Base-by-base conservation (phyloP, 2,888 invertebrate species). In the Orchesella flavescens region DNA sequence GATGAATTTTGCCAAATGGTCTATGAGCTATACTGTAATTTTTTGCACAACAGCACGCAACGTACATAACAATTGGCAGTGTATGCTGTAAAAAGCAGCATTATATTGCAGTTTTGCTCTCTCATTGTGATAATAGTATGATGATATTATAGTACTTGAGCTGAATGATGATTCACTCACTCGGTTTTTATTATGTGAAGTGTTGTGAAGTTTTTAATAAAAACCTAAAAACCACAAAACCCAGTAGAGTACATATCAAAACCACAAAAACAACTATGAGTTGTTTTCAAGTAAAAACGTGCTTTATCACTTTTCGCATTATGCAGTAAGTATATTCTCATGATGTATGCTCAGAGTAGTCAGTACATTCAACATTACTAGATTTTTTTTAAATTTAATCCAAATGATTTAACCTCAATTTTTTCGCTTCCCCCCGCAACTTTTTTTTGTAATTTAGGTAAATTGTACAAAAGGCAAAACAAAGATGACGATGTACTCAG, bases 221-320 rank as follows among this genome's bases (percentile, higher is more conserved):
- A 74, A 63, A 61, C 49, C 61, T 24, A 61, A 49, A 74, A 75
- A 65, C 75, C 75, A 55, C 75, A 75, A 75, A 75, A 23, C 65
- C 65, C 17, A 46, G 23, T 63, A 34, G 57, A 65, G 17, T n/a
- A 57, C 57, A 57, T n/a, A 19, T 3, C 19, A 19, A 7, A 55
- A 75, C 75, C 75, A 65, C 75, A 75, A 53, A 75, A 65, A 53
- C 34, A 34, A 34, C 34, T 34, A 34, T 34, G 34, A 34, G 34
- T 7, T 4, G 34, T 34, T 34, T 72, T 44, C 44, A 72, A 34
- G 3, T 2, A 34, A 34, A 34, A 34, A 34, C 34, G 34, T 34
- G 34, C 34, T 4, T 7, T 34, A 34, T 34, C 34, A 34, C n/a
- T 34, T 34, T 34, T 34, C 3, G 34, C 34, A 34, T 34, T n/a